Evolutionary conservation across 2,797 vertebrate genomes (phyloP).

Genomic region (Gorsachius magnificus): DNA sequence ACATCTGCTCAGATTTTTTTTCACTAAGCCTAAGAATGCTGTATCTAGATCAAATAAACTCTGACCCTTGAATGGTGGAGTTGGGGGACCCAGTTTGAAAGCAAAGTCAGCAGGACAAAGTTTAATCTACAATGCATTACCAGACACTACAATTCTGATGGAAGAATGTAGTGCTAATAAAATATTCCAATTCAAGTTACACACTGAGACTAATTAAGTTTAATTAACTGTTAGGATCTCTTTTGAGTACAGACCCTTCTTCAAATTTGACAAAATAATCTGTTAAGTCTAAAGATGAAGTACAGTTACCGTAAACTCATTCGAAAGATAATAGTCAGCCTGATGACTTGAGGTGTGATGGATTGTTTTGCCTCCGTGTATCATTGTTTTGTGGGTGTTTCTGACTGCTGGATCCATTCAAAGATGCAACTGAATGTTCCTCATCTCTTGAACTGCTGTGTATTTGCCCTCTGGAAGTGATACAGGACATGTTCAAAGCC

Average conservation of each 20-base stretch:
- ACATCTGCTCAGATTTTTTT: not conserved
- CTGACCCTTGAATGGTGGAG: conserved; percentile 53
- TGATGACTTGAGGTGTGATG: not conserved
- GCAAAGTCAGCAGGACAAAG: conserved; percentile 65
- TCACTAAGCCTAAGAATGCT: conserved; percentile 32
- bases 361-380: rapidly evolving
- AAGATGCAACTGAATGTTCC: not conserved
- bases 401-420: not conserved
- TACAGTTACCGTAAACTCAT: not conserved
- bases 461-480: not conserved
- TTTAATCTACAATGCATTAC: conserved; percentile 49
- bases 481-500: not conserved
- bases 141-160: not conserved
- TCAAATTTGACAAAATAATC: not conserved
- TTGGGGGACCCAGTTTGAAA: not conserved
- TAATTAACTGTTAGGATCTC: not conserved
- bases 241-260: not conserved
- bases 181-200: not conserved
- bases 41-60: conserved; percentile 70
- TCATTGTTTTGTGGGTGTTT: not conserved
- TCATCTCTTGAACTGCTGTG: not conserved
- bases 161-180: not conserved
- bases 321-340: not conserved
- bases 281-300: not conserved
- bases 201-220: not conserved